These are phyloP conservation scores for Emydoidea blandingii DNA, from an alignment of 2,797 vertebrate genomes.

Conservation along the genomic window DNA sequence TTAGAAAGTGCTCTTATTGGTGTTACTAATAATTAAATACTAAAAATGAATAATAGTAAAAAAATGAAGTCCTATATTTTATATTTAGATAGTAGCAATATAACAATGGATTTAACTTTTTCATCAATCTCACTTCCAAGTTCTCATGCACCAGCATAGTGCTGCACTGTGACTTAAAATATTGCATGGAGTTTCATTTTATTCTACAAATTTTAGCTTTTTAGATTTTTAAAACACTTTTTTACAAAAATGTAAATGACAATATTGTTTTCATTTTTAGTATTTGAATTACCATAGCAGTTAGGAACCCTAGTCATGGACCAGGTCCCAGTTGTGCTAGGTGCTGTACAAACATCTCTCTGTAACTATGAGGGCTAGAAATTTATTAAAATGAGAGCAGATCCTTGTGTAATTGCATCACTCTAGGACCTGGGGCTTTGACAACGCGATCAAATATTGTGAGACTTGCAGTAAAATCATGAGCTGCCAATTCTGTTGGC, in stretches of 20 bases:
- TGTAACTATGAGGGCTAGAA: not conserved
- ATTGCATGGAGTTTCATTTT: not conserved
- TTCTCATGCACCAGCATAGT: not conserved
- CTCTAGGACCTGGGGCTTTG: constrained; percentile 36
- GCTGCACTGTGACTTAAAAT: not conserved
- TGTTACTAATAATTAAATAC: not conserved
- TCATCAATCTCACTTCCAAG: not conserved
- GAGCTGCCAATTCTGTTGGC: constrained; percentile 20
- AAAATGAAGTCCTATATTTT: not conserved
- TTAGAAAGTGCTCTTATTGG: not conserved
- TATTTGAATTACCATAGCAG: not conserved
- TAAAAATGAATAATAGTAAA: not conserved
- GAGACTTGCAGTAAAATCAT: not conserved
- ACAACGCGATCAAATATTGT: constrained; percentile 4
- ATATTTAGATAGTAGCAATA: not conserved
- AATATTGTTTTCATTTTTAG: not conserved
- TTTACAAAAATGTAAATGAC: not conserved
- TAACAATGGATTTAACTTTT: not conserved
- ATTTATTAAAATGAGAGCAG: constrained; percentile 26
- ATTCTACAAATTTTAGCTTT: no score
- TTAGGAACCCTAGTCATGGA: not conserved
- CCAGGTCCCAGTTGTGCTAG: not conserved
- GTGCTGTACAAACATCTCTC: not conserved
- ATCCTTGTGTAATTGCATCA: constrained; percentile 49
- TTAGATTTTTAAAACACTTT: not conserved